These are phyloP conservation scores for Chrysina gloriosa DNA, from an alignment of 2,888 invertebrate species.

Conservation along the genomic window DNA sequence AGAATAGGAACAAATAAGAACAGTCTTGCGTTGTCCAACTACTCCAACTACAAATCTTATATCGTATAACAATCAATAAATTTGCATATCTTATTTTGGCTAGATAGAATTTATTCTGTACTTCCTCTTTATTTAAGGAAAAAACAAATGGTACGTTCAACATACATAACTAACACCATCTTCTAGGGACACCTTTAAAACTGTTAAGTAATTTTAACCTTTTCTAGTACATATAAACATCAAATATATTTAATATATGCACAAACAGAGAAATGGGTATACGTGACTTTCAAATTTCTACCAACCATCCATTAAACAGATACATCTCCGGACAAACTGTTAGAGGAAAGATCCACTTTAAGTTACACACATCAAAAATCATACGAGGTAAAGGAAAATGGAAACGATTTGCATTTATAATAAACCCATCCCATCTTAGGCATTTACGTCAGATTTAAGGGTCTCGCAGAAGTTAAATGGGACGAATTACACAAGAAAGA, in stretches of 20 bases:
- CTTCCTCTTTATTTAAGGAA: too few relatives aligned
- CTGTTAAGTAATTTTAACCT: too few relatives aligned
- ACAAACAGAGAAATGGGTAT: not conserved
- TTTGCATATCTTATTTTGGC: too few relatives aligned
- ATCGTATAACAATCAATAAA: too few relatives aligned
- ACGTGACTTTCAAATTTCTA: not conserved
- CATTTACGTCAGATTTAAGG: not conserved
- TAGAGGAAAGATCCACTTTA: slow-evolving; percentile 13
- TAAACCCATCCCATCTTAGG: not conserved
- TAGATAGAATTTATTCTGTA: too few relatives aligned
- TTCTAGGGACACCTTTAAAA: too few relatives aligned
- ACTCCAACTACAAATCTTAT: too few relatives aligned
- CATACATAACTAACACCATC: too few relatives aligned
- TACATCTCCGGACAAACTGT: slow-evolving; percentile 12
- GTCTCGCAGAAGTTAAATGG: not conserved
- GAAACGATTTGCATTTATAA: not conserved
- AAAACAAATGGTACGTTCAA: too few relatives aligned
- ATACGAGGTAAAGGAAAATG: slow-evolving; percentile 6
- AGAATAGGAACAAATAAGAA: too few relatives aligned
- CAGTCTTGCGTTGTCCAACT: too few relatives aligned
- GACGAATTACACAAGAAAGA: not conserved
- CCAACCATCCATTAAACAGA: slow-evolving; percentile 7
- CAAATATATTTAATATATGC: not conserved
- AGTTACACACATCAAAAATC: not conserved
- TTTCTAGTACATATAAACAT: too few relatives aligned